Evolutionary conservation across 2,888 invertebrate genomes (phyloP).

Genomic region (Chaetoderma sp.): DNA sequence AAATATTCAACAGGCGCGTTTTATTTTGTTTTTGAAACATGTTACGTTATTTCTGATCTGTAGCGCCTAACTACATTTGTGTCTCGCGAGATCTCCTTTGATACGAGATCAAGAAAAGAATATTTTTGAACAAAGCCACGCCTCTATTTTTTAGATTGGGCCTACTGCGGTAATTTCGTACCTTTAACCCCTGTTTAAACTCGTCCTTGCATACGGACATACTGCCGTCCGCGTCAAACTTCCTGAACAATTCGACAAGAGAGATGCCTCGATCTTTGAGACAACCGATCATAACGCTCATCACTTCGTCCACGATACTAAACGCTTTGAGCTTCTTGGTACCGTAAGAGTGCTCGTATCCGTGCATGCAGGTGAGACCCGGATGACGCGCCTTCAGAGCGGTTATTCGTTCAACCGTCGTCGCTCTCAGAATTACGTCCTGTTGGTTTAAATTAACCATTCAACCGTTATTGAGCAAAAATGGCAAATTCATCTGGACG

Average conservation of each 20-base stretch:
- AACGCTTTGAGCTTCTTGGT: slow-evolving; percentile 52
- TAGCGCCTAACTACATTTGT: too few relatives aligned
- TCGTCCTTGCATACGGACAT: slow-evolving; percentile 63
- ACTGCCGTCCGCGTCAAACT: slow-evolving; percentile 64
- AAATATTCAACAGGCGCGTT: too few relatives aligned
- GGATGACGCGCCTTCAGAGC: slow-evolving; percentile 46
- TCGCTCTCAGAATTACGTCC: slow-evolving; percentile 49
- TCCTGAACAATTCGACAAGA: slow-evolving; percentile 61
- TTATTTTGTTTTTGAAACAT: too few relatives aligned
- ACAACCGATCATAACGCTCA: slow-evolving; percentile 57
- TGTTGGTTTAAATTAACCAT: too few relatives aligned
- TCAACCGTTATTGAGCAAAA: too few relatives aligned
- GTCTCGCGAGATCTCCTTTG: too few relatives aligned
- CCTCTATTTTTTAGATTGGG: too few relatives aligned
- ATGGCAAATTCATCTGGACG: too few relatives aligned
- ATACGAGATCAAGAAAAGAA: too few relatives aligned
- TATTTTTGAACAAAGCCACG: too few relatives aligned
- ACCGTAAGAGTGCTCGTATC: slow-evolving; percentile 64
- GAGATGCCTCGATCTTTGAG: slow-evolving; percentile 54
- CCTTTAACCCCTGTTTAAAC: slow-evolving; percentile 58
- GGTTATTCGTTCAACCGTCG: slow-evolving; percentile 40
- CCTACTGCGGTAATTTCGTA: too few relatives aligned
- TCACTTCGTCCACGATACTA: slow-evolving; percentile 61
- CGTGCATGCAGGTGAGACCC: slow-evolving; percentile 48
- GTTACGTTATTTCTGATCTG: too few relatives aligned